phyloP scores from a whole-genome alignment of 2,888 invertebrate genomes.

The Gisinianus flammeolus region DNA sequence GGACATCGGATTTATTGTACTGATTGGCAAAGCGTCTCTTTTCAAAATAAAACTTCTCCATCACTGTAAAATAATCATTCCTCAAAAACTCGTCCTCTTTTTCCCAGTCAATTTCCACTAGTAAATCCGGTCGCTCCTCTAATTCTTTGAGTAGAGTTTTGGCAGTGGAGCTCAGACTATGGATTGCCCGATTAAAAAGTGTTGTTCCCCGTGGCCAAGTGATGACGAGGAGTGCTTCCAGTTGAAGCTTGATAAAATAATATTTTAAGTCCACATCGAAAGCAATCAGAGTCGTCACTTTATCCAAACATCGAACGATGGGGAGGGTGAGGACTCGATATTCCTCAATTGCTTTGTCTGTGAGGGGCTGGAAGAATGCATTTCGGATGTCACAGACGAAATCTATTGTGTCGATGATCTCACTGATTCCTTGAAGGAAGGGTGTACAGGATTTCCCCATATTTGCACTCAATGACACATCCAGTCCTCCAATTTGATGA shows the following conservation, averaged over 20 bases:
- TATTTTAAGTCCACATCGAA: slow-evolving; percentile 12
- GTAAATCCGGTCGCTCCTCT: neutral
- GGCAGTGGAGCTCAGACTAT: neutral
- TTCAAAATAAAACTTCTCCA: slow-evolving; percentile 20
- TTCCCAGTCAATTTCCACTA: neutral
- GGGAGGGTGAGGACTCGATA: neutral
- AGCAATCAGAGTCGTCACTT: slow-evolving; percentile 1
- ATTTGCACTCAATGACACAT: neutral
- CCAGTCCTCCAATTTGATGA: slow-evolving; percentile 25
- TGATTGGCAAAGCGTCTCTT: slow-evolving; percentile 12
- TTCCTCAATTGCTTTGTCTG: neutral
- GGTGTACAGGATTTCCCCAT: slow-evolving; percentile 12
- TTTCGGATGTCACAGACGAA: slow-evolving; percentile 14
- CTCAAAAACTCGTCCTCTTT: slow-evolving; percentile 6
- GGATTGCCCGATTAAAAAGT: neutral
- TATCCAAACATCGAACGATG: neutral
- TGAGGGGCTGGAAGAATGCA: slow-evolving; percentile 4
- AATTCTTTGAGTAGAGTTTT: neutral
- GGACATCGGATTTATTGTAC: slow-evolving; percentile 11
- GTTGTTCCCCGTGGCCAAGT: slow-evolving; percentile 6
- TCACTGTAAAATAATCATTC: slow-evolving; percentile 21
- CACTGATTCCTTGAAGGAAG: slow-evolving; percentile 17
- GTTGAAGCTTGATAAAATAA: slow-evolving; percentile 21
- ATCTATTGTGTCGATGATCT: slow-evolving; percentile 21
- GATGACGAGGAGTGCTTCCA: slow-evolving; percentile 15